phyloP scores from a whole-genome alignment of 2,888 invertebrate genomes.

The Drosophila mettleri region DNA sequence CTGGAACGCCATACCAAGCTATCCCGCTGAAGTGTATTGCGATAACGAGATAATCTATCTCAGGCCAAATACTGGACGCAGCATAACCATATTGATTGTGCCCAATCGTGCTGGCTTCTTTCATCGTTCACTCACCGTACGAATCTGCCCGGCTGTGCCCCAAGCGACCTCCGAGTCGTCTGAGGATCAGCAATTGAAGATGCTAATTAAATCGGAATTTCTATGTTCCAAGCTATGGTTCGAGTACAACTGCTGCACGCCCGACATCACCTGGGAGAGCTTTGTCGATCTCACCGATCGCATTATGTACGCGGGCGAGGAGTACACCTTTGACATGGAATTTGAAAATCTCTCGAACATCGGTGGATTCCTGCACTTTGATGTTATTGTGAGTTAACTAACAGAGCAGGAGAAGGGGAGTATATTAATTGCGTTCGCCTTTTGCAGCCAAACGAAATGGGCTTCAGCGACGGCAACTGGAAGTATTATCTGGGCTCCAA shows the following conservation, averaged over 20 bases:
- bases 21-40: slow-evolving; percentile 80
- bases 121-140: slow-evolving; percentile 69
- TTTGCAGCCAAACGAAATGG: slow-evolving; percentile 69
- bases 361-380: slow-evolving; percentile 79
- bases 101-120: slow-evolving; percentile 77
- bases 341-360: slow-evolving; percentile 71
- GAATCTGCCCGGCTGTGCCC: slow-evolving; percentile 69
- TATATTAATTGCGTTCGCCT: not conserved
- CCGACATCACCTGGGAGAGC: slow-evolving; percentile 66
- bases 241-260: slow-evolving; percentile 76
- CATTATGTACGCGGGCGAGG: slow-evolving; percentile 71
- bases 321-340: slow-evolving; percentile 68
- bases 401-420: not conserved
- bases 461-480: slow-evolving; percentile 67
- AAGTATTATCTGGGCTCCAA: slow-evolving; percentile 73
- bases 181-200: slow-evolving; percentile 32
- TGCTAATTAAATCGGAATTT: slow-evolving; percentile 62
- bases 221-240: slow-evolving; percentile 72
- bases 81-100: slow-evolving; percentile 75
- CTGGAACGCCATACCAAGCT: slow-evolving; percentile 79
- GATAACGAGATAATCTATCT: slow-evolving; percentile 79
- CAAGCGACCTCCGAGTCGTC: slow-evolving; percentile 12
- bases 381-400: slow-evolving; percentile 71
- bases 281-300: slow-evolving; percentile 57
- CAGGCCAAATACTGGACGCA: slow-evolving; percentile 76